These are phyloP conservation scores for Leptinotarsa defecta DNA, from an alignment of 1,140 invertebrate species.

Conservation along the genomic window DNA sequence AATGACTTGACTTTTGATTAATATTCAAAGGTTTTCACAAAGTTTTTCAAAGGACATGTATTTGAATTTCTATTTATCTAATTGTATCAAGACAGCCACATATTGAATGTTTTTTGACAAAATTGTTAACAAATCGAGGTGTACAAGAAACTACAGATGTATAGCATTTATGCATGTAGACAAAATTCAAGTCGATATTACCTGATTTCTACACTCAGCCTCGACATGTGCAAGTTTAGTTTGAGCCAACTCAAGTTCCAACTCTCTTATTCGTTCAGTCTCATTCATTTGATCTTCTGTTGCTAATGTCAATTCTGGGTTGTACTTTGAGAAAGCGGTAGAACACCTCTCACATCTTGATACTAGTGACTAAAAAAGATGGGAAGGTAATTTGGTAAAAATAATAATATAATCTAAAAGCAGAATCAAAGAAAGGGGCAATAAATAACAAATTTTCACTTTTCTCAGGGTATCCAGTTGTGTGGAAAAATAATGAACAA, in stretches of 20 bases:
- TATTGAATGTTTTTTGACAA: no score
- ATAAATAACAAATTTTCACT: no score
- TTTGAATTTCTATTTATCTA: no score
- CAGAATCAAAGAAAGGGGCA: neutral
- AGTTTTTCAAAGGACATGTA: no score
- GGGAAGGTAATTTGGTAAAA: no score
- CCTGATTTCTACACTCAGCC: constrained; percentile 95
- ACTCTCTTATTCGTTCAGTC: constrained; percentile 75
- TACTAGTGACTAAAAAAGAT: constrained; percentile 59
- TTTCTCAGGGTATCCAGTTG: no score
- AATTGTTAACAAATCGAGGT: neutral
- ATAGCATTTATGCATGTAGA: neutral
- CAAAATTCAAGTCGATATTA: constrained; percentile 49
- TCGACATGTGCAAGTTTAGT: constrained; percentile 97
- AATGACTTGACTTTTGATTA: no score
- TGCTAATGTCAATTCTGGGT: constrained; percentile 9
- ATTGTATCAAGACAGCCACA: no score
- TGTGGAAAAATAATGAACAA: no score
- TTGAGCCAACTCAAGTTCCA: constrained; percentile 94
- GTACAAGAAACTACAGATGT: neutral
- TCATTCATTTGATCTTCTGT: constrained; percentile 41
- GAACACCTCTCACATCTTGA: constrained; percentile 63
- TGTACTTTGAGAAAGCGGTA: constrained; percentile 23
- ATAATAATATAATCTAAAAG: no score
- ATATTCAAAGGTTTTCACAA: no score